A percentile compares a stretch with the other conserved stretches of the same genome.
Evolutionary conservation across 2,888 invertebrate genomes (phyloP).

Genomic region (Dexiosoma caninum): DNA sequence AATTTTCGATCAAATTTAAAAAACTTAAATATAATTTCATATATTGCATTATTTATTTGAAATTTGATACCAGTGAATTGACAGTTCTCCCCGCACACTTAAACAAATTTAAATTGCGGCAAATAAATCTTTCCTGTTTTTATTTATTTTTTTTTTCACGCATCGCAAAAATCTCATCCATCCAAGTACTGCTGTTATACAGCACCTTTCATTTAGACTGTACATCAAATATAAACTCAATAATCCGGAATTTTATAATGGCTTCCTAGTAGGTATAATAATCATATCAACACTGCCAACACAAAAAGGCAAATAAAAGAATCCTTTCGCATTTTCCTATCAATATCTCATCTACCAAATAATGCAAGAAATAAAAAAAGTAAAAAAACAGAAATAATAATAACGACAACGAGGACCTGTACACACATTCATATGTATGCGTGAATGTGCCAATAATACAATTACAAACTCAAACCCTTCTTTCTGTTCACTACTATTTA

Average conservation of each 20-base stretch:
- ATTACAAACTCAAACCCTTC: constrained; percentile 48
- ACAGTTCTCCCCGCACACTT: background rate
- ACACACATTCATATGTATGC: background rate
- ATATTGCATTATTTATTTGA: constrained; percentile 42
- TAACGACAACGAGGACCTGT: constrained; percentile 2
- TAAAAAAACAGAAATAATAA: too few relatives aligned
- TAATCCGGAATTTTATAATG: constrained; percentile 62
- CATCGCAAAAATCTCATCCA: background rate
- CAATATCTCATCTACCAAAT: constrained; percentile 67
- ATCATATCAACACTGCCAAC: constrained; percentile 61
- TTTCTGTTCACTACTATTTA: constrained; percentile 12
- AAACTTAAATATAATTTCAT: background rate
- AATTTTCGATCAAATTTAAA: background rate
- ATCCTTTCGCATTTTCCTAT: constrained; percentile 67
- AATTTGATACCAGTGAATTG: constrained; percentile 44
- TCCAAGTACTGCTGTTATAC: background rate
- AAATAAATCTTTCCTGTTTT: constrained; percentile 48
- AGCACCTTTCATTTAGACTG: constrained; percentile 61
- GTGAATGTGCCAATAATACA: constrained; percentile 33
- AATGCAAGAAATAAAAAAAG: background rate
- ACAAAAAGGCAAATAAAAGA: constrained; percentile 24
- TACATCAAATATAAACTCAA: constrained; percentile 63
- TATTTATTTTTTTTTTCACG: too few relatives aligned
- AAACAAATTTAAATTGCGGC: constrained; percentile 46
- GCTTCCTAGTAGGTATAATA: constrained; percentile 62